Evolutionary conservation across 2,888 invertebrate species (phyloP).

Genomic region (Cryptocheilus praepositus): DNA sequence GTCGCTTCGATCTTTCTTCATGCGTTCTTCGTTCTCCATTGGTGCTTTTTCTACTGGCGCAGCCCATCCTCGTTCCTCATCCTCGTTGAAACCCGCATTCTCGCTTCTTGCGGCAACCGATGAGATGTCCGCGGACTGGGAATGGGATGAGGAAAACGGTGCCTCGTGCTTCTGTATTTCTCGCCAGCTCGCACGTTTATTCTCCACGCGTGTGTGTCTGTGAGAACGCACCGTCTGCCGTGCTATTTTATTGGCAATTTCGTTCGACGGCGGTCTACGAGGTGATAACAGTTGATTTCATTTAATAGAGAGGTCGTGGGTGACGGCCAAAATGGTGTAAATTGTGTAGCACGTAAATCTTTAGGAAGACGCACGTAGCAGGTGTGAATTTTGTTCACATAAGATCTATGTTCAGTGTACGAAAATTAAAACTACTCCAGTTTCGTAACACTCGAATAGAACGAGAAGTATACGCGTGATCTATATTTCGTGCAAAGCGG

Average conservation of each 20-base stretch:
- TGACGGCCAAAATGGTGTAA: no score
- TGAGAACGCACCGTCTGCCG: not conserved
- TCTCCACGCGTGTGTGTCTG: not conserved
- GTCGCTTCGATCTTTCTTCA: constrained; percentile 7
- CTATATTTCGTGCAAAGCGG: no score
- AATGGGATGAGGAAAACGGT: constrained; percentile 31
- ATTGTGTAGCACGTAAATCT: no score
- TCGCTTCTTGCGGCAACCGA: constrained; percentile 22
- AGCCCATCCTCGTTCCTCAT: constrained; percentile 7
- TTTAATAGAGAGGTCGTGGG: no score
- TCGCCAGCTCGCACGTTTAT: constrained; percentile 10
- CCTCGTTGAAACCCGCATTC: constrained; percentile 24
- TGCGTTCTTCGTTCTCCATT: constrained; percentile 5
- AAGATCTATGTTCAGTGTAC: no score
- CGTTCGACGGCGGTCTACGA: not conserved
- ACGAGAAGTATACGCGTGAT: no score
- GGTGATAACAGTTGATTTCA: no score
- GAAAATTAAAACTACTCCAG: no score
- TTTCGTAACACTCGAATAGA: no score
- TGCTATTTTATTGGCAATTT: not conserved
- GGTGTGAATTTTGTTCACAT: no score
- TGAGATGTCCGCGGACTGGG: constrained; percentile 17
- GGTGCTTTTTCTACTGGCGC: not conserved
- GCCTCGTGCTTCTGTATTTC: constrained; percentile 13
- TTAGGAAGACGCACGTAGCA: no score